Conservation (phyloP, 2,888 invertebrate species). For the Galeopsomyia nigrocyanea region DNA sequence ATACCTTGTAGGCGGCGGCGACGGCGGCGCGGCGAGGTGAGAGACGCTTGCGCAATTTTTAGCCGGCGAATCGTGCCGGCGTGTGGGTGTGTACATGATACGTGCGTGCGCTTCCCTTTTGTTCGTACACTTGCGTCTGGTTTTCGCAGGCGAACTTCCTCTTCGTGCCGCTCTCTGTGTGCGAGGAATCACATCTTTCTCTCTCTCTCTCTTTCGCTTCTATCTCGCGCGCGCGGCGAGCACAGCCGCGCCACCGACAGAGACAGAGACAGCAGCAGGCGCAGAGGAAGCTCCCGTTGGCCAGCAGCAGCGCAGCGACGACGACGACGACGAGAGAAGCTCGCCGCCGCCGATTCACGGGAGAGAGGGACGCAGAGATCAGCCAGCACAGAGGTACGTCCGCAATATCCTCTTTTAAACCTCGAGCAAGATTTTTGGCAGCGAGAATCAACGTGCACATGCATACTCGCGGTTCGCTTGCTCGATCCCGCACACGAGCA, state of each 20-base stretch:
- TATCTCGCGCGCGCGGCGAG: conserved; percentile 5
- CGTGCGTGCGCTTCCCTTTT: too few relatives aligned
- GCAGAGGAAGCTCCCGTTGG: conserved; percentile 54
- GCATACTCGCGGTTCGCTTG: neutral
- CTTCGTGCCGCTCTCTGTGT: conserved; percentile 11
- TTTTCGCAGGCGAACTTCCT: neutral
- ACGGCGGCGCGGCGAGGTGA: neutral
- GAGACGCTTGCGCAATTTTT: neutral
- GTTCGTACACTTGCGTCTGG: neutral
- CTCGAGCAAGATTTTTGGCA: too few relatives aligned
- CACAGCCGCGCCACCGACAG: conserved; percentile 11
- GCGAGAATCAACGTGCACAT: too few relatives aligned
- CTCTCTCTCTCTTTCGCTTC: conserved; percentile 28
- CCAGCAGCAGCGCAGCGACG: conserved; percentile 48
- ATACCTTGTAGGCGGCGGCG: too few relatives aligned
- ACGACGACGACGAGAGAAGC: conserved; percentile 3
- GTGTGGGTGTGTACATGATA: too few relatives aligned
- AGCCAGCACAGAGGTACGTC: neutral
- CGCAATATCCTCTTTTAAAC: too few relatives aligned
- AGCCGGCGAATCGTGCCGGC: conserved; percentile 23
- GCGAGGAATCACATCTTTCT: too few relatives aligned
- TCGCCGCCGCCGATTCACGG: neutral
- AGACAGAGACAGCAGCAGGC: conserved; percentile 50
- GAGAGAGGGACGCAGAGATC: neutral
- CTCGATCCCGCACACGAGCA: too few relatives aligned